A percentile compares a stretch with the other conserved stretches of the same genome.
These are phyloP conservation scores for Dicycla oo DNA, from an alignment of 2,888 invertebrate genomes.

Conservation along the genomic window DNA sequence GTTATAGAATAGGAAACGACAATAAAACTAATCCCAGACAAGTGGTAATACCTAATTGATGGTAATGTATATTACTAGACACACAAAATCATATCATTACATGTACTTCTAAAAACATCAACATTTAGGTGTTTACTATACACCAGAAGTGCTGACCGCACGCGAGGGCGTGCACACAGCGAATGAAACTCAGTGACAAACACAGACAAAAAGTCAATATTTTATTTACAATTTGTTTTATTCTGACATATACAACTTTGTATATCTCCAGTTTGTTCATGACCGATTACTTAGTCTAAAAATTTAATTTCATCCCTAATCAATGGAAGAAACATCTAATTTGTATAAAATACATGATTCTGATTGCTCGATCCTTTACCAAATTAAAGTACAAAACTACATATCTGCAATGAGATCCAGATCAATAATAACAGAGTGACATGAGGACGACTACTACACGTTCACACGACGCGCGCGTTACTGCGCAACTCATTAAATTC, in stretches of 20 bases:
- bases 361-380: conserved; percentile 82
- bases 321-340: conserved; percentile 86
- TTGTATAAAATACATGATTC: conserved; percentile 90
- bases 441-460: conserved; percentile 72
- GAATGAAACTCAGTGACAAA: conserved; percentile 63
- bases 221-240: conserved; percentile 89
- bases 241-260: conserved; percentile 85
- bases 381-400: conserved; percentile 87
- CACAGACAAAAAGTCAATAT: conserved; percentile 85
- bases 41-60: conserved; percentile 60
- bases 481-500: conserved; percentile 66
- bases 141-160: conserved; percentile 28
- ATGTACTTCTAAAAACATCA: conserved; percentile 42
- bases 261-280: conserved; percentile 89
- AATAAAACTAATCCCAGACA: conserved; percentile 60
- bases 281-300: conserved; percentile 86
- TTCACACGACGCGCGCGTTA: conserved; percentile 59
- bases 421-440: conserved; percentile 76
- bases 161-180: conserved; percentile 24
- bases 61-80: conserved; percentile 40
- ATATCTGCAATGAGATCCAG: conserved; percentile 88
- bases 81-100: conserved; percentile 35
- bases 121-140: conserved; percentile 37
- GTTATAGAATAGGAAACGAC: conserved; percentile 30
- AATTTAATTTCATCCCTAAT: conserved; percentile 84